Percentiles rank a stretch among this genome's conserved stretches.
phyloP scores from a whole-genome alignment of 2,797 vertebrate genomes.

The Anas acuta region DNA sequence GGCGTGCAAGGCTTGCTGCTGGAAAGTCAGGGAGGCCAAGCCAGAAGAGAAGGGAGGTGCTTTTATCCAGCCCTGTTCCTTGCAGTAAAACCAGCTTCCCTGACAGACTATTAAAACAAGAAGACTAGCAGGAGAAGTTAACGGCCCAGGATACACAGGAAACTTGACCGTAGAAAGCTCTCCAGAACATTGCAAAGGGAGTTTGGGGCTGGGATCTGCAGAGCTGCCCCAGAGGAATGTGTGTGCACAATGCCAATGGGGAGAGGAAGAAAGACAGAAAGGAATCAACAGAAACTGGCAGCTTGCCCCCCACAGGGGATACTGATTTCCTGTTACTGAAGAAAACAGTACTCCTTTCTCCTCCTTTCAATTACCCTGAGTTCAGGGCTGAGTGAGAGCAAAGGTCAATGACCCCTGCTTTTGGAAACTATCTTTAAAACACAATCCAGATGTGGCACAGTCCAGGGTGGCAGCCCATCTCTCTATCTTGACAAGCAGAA shows the following conservation, averaged over 20 bases:
- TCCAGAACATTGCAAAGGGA: not conserved
- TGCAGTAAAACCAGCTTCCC: not conserved
- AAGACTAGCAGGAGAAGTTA: not conserved
- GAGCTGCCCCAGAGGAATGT: not conserved
- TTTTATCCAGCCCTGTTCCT: not conserved
- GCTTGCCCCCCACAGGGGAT: not conserved
- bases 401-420: not conserved
- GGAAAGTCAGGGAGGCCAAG: not conserved
- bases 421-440: not conserved
- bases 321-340: constrained; percentile 14
- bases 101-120: not conserved
- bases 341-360: not conserved
- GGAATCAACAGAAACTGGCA: not conserved
- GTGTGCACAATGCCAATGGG: not conserved
- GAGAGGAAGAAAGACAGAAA: not conserved
- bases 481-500: not conserved
- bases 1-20: not conserved
- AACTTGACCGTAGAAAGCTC: not conserved
- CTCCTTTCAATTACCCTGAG: constrained; percentile 34
- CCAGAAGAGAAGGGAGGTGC: not conserved
- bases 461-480: not conserved
- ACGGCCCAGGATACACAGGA: not conserved
- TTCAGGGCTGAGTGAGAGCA: constrained; percentile 17
- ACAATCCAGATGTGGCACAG: not conserved
- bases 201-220: not conserved